phyloP scores from a whole-genome alignment of 1,140 invertebrate species.

The Campoletis sonorensis region DNA sequence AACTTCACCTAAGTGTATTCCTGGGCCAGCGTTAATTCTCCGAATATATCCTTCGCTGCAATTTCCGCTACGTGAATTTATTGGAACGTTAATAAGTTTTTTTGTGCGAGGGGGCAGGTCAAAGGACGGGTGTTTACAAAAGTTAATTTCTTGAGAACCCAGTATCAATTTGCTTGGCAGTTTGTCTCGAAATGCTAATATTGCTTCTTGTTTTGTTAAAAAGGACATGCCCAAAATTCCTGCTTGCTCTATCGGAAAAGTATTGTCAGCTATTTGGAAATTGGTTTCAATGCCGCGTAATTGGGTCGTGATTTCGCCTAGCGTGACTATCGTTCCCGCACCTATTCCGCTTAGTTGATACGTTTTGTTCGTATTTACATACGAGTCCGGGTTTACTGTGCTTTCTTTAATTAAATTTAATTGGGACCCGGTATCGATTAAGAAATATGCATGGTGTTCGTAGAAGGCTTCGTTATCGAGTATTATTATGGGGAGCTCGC shows the following conservation, averaged over 20 bases:
- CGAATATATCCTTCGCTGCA: slow-evolving; percentile 30
- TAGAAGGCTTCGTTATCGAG: background rate
- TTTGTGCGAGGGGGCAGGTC: slow-evolving; percentile 35
- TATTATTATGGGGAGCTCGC: background rate
- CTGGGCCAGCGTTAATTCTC: slow-evolving; percentile 24
- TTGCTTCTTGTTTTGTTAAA: slow-evolving; percentile 39
- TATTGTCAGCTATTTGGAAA: slow-evolving; percentile 40
- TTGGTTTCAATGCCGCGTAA: slow-evolving; percentile 27
- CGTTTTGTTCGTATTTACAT: background rate
- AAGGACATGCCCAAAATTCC: slow-evolving; percentile 45
- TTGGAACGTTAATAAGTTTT: slow-evolving; percentile 31
- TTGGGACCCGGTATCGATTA: slow-evolving; percentile 41
- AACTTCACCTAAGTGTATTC: slow-evolving; percentile 27
- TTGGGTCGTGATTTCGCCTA: slow-evolving; percentile 19
- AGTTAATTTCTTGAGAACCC: background rate
- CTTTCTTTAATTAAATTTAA: slow-evolving; percentile 39
- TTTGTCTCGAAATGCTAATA: slow-evolving; percentile 32
- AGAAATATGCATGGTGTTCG: background rate
- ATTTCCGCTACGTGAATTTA: background rate
- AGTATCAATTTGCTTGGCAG: slow-evolving; percentile 32
- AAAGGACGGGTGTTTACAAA: slow-evolving; percentile 31
- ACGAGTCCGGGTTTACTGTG: background rate
- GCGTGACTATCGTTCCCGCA: slow-evolving; percentile 8
- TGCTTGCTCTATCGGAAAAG: slow-evolving; percentile 40
- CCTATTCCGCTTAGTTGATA: slow-evolving; percentile 29